Evolutionary conservation across 2,888 invertebrate species (phyloP).

Genomic region (Aporophyla lueneburgensis): DNA sequence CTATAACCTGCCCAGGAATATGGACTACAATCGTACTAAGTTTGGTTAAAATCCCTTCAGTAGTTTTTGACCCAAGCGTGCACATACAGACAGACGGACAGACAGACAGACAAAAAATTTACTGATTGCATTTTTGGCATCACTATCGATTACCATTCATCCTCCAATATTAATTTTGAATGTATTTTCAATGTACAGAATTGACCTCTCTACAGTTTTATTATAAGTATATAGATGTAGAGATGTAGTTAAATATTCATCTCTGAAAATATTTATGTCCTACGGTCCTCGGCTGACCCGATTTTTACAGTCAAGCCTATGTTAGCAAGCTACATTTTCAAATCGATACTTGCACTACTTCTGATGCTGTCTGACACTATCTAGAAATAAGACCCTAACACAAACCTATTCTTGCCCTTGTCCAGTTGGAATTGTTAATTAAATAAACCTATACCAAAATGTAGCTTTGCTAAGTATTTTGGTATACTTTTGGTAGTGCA

Average conservation of each 20-base stretch:
- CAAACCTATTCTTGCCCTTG: not conserved
- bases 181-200: too few species aligned
- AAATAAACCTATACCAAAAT: not conserved
- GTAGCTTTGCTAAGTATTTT: fast-evolving
- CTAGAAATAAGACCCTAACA: not conserved
- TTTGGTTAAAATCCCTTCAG: too few species aligned
- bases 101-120: too few species aligned
- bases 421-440: not conserved
- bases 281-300: not conserved
- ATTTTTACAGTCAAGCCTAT: not conserved
- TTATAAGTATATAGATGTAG: not conserved
- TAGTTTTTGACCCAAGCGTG: too few species aligned
- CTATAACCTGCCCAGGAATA: too few species aligned
- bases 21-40: too few species aligned
- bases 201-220: too few species aligned
- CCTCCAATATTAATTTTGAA: too few species aligned
- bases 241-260: not conserved
- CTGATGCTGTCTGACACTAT: not conserved
- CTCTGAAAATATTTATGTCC: not conserved
- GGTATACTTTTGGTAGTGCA: not conserved
- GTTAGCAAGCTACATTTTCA: not conserved
- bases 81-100: too few species aligned
- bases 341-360: not conserved
- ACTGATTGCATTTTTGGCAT: too few species aligned
- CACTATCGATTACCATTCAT: too few species aligned